These are phyloP conservation scores for Zaprionus ornatus DNA, from an alignment of 1,140 invertebrate species.

Conservation along the genomic window DNA sequence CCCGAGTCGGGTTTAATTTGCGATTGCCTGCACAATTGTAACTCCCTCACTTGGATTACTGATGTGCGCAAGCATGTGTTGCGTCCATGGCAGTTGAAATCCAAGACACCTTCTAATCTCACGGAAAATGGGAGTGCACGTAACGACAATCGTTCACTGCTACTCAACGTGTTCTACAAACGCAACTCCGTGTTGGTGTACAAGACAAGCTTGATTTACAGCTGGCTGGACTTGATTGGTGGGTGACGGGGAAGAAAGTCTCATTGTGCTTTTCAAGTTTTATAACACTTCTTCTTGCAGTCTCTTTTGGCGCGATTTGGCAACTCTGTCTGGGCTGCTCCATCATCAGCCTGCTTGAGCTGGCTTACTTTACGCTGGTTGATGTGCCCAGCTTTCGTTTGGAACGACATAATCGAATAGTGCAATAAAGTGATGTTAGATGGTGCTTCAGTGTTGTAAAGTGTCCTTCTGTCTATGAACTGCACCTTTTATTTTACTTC, in stretches of 20 bases:
- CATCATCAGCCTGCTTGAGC: slow-evolving; percentile 88
- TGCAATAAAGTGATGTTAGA: slow-evolving; percentile 14
- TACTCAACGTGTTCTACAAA: slow-evolving; percentile 55
- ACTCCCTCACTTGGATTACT: slow-evolving; percentile 55
- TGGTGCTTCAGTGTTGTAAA: neutral
- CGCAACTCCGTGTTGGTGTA: slow-evolving; percentile 54
- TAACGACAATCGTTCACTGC: slow-evolving; percentile 11
- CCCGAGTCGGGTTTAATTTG: slow-evolving; percentile 54
- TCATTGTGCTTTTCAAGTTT: no score
- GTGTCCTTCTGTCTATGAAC: neutral
- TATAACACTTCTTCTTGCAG: slow-evolving; percentile 78
- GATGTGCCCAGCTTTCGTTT: slow-evolving; percentile 59
- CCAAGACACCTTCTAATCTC: neutral
- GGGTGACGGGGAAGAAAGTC: neutral
- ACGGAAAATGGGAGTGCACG: neutral
- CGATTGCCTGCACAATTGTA: slow-evolving; percentile 70
- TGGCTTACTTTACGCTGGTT: slow-evolving; percentile 88
- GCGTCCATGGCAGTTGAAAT: slow-evolving; percentile 3
- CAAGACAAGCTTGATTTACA: slow-evolving; percentile 68
- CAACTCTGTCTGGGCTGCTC: slow-evolving; percentile 90
- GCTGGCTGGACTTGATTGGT: slow-evolving; percentile 76
- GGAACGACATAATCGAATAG: neutral
- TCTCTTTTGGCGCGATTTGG: slow-evolving; percentile 89
- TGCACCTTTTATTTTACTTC: neutral
- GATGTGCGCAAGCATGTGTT: slow-evolving; percentile 48